phyloP scores from a whole-genome alignment of 2,113 vertebrate species.

The Callospermophilus lateralis region DNA sequence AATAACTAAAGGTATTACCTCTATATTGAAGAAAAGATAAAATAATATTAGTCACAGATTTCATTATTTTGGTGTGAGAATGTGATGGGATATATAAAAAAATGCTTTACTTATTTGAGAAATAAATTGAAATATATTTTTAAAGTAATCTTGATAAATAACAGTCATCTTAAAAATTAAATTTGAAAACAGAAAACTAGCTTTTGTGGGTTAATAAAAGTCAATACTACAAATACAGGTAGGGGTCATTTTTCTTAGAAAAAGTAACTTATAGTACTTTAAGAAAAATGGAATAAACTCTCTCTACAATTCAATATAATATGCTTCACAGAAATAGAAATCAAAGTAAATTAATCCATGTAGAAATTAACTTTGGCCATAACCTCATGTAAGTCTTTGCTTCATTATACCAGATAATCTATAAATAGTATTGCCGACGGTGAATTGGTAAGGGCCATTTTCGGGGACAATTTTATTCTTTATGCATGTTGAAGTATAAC shows the following conservation, averaged over 20 bases:
- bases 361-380: no score
- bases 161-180: background rate
- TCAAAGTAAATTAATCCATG: no score
- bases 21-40: background rate
- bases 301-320: no score
- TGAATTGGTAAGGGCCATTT: no score
- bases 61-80: background rate
- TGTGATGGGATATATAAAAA: background rate
- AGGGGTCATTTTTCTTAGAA: background rate
- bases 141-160: background rate
- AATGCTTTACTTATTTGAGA: background rate
- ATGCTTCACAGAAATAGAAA: no score
- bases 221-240: background rate
- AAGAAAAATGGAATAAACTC: background rate
- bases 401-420: no score
- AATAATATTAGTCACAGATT: background rate
- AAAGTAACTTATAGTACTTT: background rate
- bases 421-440: no score
- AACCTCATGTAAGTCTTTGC: no score
- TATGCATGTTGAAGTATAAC: no score
- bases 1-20: background rate
- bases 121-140: background rate
- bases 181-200: background rate
- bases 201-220: background rate
- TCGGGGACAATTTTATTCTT: no score